Evolutionary conservation across 2,113 vertebrate genomes (phyloP).

Genomic region (Hiodon tergisus): DNA sequence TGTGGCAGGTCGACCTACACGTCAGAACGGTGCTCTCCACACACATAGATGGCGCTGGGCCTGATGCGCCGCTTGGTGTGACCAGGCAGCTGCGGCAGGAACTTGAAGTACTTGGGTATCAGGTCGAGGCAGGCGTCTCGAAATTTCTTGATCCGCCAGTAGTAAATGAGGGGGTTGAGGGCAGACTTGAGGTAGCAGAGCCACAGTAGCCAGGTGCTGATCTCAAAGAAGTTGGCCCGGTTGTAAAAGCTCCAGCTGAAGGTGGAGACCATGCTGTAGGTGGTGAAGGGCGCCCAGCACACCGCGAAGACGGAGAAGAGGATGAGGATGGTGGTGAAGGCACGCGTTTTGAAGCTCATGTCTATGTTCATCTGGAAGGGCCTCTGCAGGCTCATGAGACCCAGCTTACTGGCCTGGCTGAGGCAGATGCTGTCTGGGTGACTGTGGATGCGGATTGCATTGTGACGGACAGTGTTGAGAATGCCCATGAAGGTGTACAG

Average conservation of each 20-base stretch:
- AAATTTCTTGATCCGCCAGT: conserved; percentile 99
- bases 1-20: conserved; percentile 54
- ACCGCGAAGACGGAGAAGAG: conserved; percentile 90
- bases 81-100: conserved; percentile 83
- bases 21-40: conserved; percentile 84
- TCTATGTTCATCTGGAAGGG: conserved; percentile 94
- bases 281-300: conserved; percentile 90
- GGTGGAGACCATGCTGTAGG: conserved; percentile 86
- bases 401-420: conserved; percentile 92
- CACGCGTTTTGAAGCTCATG: conserved; percentile 99
- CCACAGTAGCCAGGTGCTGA: conserved; percentile 96
- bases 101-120: conserved; percentile 92
- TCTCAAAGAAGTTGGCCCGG: conserved; percentile 87
- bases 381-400: conserved; percentile 89
- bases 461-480: conserved; percentile 90
- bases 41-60: conserved; percentile 91
- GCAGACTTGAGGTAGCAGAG: conserved; percentile 99
- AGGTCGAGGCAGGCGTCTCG: conserved; percentile 92
- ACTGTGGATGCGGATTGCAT: conserved; percentile 88
- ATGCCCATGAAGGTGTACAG: conserved; percentile 93
- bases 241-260: conserved; percentile 86
- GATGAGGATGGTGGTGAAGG: conserved; percentile 97
- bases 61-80: conserved; percentile 83
- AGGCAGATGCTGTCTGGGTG: conserved; percentile 89
- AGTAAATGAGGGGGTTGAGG: conserved; percentile 96